phyloP scores from a whole-genome alignment of 2,113 vertebrate species.

The Syngnathoides biaculeatus region DNA sequence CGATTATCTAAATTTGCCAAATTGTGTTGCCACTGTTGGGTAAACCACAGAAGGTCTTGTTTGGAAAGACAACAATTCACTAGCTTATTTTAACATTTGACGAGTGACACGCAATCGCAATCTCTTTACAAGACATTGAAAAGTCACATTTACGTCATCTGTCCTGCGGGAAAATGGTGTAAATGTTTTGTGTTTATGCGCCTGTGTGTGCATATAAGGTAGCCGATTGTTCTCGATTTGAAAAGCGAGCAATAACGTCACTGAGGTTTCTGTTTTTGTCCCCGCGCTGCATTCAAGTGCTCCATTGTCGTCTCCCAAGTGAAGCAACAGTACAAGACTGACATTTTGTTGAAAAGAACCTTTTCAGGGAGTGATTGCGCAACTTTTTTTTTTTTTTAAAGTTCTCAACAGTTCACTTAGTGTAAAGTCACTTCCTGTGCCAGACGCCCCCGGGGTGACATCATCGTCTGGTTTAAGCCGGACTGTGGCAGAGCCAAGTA shows the following conservation, averaged over 20 bases:
- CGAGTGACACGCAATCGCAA: not conserved
- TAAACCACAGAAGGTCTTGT: not conserved
- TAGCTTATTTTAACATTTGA: not conserved
- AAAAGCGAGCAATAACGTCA: constrained; percentile 20
- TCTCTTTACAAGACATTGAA: not conserved
- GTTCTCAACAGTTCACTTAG: constrained; percentile 17
- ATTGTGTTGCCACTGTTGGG: no score
- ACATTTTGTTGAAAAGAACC: constrained; percentile 18
- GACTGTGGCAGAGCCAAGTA: constrained; percentile 62
- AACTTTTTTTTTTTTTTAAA: constrained; percentile 10
- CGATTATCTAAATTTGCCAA: no score
- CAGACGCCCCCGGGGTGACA: constrained; percentile 55
- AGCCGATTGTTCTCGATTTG: constrained; percentile 17
- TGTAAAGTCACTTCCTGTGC: constrained; percentile 66
- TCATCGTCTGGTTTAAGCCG: constrained; percentile 64
- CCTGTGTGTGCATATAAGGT: constrained; percentile 16
- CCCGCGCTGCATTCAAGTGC: constrained; percentile 25
- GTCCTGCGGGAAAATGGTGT: not conserved
- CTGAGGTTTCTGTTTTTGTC: constrained; percentile 18
- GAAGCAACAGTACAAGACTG: constrained; percentile 27
- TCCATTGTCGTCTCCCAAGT: constrained; percentile 17
- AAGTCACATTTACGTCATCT: not conserved
- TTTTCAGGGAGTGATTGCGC: constrained; percentile 32
- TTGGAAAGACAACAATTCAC: not conserved
- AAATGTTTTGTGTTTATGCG: not conserved